Evolutionary conservation across 1,140 invertebrate species (phyloP), one percentile per base, ranked within the genome.

Genomic region (Hyles vespertilio): DNA sequence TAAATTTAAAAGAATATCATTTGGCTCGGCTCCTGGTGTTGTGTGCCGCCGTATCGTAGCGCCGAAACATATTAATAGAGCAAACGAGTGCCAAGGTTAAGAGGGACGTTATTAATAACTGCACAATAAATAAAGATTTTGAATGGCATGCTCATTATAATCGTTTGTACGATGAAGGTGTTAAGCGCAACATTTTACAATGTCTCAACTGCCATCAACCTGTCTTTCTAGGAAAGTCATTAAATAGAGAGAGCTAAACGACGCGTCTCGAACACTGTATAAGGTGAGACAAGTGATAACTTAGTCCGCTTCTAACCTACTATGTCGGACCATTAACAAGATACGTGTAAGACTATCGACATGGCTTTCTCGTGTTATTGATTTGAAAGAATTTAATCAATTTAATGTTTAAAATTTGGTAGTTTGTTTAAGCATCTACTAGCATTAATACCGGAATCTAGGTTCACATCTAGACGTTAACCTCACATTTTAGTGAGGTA

Each of bases 191-290:
- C 22, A 49, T 10, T 34, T 10, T 40, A 10, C 44, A 40, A 46
- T 46, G 5, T 56, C 32, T 43, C 48, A 55, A 33, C 33, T 51
- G n/a, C 36, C 40, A 22, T 48, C 51, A 51, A 57, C 46, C 46
- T 48, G 10, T 48, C 12, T n/a, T 22, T 48, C 12, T 48, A 11
- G 46, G 65, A 72, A 77, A 69, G 56, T 62, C 65, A 77, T 81
- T 71, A 74, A 65, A 69, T 63, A 67, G 80, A 82, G 82, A 87
- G 79, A 85, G 79, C 74, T 69, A 64, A 58, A 54, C 59, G 60
- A 69, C 72, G 56, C 59, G 62, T 71, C 66, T 69, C 55, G 57
- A 1, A 62, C 51, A 56, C 56, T 58, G 60, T 57, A 60, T 67
- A 72, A 69, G 73, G 72, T 62, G 63, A 70, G 70, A 74, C 76